phyloP scores from a whole-genome alignment of 2,113 vertebrate species.

The Pandion haliaetus region DNA sequence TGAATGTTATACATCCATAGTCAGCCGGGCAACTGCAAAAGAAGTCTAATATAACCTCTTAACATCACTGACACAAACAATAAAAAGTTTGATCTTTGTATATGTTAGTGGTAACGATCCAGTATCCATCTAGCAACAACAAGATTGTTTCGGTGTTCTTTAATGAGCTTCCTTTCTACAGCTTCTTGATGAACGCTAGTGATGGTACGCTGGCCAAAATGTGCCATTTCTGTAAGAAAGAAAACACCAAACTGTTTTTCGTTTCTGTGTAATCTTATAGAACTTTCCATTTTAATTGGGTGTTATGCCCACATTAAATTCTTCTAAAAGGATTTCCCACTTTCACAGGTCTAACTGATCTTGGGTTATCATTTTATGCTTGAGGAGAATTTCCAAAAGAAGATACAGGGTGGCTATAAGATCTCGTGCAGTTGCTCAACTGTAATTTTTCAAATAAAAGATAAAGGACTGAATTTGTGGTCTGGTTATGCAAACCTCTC shows the following conservation, averaged over 20 bases:
- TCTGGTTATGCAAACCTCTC: neutral
- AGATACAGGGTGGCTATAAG: neutral
- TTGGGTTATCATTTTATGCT: neutral
- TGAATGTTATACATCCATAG: accelerated
- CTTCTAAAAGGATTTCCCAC: neutral
- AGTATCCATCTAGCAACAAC: neutral
- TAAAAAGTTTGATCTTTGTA: neutral
- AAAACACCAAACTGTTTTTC: neutral
- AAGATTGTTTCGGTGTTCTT: neutral
- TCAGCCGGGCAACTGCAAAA: neutral
- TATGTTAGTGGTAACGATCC: neutral
- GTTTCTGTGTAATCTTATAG: neutral
- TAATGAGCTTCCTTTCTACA: neutral
- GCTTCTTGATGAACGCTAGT: neutral
- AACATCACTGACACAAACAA: neutral
- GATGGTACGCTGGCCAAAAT: neutral
- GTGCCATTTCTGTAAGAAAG: neutral
- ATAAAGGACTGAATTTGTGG: neutral
- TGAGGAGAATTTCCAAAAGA: neutral
- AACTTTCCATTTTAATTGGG: neutral
- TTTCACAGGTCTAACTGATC: neutral
- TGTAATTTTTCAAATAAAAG: neutral
- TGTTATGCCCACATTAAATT: neutral
- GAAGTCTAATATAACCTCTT: neutral
- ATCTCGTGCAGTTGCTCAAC: neutral